Evolutionary conservation across 2,888 invertebrate genomes (phyloP).

Genomic region (Exocentrus adspersus): DNA sequence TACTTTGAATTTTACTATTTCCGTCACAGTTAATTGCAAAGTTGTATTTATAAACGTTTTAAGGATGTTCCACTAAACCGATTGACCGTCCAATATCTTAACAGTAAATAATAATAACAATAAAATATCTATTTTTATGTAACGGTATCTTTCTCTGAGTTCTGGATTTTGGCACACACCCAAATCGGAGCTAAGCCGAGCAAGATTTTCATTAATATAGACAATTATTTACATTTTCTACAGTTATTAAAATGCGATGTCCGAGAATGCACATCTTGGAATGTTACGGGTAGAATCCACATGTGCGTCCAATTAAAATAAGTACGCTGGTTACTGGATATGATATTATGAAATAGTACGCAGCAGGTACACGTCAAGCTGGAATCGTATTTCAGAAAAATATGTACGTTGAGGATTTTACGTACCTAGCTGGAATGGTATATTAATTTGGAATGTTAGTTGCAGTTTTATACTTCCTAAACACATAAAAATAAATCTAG

Average conservation of each 20-base stretch:
- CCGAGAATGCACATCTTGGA: not conserved
- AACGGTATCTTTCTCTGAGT: slow-evolving; percentile 5
- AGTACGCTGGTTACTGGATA: slow-evolving; percentile 30
- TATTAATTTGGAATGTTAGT: too few species aligned
- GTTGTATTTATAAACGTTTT: not conserved
- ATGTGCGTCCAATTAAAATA: slow-evolving; percentile 41
- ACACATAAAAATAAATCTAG: too few species aligned
- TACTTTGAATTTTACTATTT: too few species aligned
- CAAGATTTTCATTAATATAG: not conserved
- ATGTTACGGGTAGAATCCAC: slow-evolving; percentile 30
- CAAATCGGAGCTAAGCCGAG: not conserved
- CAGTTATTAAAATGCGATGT: not conserved
- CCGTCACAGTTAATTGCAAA: too few species aligned
- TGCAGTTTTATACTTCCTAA: too few species aligned
- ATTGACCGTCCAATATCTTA: not conserved
- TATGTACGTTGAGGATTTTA: too few species aligned
- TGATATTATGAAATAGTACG: slow-evolving; percentile 11
- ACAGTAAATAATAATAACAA: slow-evolving; percentile 1
- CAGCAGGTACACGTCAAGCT: slow-evolving; percentile 3
- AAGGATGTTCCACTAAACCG: not conserved
- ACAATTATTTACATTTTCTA: slow-evolving; percentile 13
- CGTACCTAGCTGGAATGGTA: too few species aligned
- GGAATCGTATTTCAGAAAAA: too few species aligned
- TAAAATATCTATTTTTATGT: slow-evolving; percentile 1
- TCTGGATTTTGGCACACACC: not conserved